Evolutionary conservation across 2,888 invertebrate genomes (phyloP).

Genomic region (Cryptophagus acutangulus): DNA sequence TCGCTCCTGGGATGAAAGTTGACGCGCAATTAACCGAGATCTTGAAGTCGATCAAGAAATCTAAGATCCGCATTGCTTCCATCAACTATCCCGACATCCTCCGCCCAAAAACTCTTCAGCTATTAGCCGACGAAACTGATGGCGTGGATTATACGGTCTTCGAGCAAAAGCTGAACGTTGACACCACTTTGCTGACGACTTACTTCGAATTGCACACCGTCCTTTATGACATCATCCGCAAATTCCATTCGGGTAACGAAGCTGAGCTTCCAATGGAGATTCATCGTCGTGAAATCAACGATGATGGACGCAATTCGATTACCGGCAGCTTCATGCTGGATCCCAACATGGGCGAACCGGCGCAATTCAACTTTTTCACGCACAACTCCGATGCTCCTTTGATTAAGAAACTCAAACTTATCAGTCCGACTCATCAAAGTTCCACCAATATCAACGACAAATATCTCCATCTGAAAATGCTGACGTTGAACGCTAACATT

Average conservation of each 20-base stretch:
- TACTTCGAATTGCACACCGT: conserved; percentile 53
- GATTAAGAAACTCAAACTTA: conserved; percentile 49
- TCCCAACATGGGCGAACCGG: conserved; percentile 50
- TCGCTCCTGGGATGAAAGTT: conserved; percentile 53
- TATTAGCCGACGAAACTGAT: conserved; percentile 47
- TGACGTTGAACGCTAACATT: conserved; percentile 50
- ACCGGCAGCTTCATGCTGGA: conserved; percentile 55
- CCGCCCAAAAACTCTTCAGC: conserved; percentile 47
- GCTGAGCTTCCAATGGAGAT: conserved; percentile 51
- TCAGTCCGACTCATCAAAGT: conserved; percentile 50
- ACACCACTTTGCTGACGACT: conserved; percentile 50
- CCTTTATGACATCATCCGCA: conserved; percentile 48
- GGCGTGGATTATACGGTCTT: conserved; percentile 51
- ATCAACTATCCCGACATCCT: conserved; percentile 54
- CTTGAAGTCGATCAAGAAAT: conserved; percentile 45
- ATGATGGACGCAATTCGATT: conserved; percentile 49
- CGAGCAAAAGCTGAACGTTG: conserved; percentile 53
- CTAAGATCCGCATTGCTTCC: conserved; percentile 51
- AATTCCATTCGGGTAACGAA: conserved; percentile 49
- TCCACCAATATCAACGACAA: conserved; percentile 50
- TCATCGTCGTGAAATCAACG: conserved; percentile 50
- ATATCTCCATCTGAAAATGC: conserved; percentile 50
- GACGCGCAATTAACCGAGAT: conserved; percentile 46
- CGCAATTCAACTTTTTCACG: conserved; percentile 52
- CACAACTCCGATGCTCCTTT: conserved; percentile 52